Base-by-base conservation (phyloP, 2,888 invertebrate species). In the Dryococelus australis region DNA sequence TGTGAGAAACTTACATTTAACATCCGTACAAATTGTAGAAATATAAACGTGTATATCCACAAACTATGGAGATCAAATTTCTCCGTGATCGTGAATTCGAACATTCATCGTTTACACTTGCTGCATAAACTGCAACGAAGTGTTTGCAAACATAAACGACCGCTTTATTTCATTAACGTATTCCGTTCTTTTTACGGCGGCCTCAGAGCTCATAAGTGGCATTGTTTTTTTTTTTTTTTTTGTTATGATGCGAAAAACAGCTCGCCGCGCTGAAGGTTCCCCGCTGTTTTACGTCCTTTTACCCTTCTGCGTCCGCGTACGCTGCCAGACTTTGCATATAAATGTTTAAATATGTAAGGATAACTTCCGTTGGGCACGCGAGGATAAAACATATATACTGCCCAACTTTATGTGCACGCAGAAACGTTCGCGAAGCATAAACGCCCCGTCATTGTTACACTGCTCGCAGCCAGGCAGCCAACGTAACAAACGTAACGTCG, bases 341-440 rank as follows among this genome's bases (percentile, higher is more conserved):
- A 65, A n/a, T 65, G 65, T 65, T 65, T 65, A 65, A 65, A 65
- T 65, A 65, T 65, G 65, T n/a, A 65, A 8, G 65, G 65, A n/a
- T 65, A 65, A 65, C 20, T 5, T 65, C 1, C 65, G 6, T 65
- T 24, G 65, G 24, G 65, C 24, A 65, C 8, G 65, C 20, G n/a
- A 16, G 16, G 65, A 65, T 65, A 65, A 65, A 65, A 65, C 65
- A 20, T 65, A 20, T 65, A n/a, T 24, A 65, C 65, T 16, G 65
- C 24, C 2, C 65, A 47, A 65, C 65, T 65, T 65, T 65, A 65
- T 65, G 65, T n/a, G 65, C 65, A n/a, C 65, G 24, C 65, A 65
- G 65, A 24, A 24, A 65, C n/a, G n/a, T 24, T 65, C 65, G 20
- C 65, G 20, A 20, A 20, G 8, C n/a, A n/a, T 65, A 65, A 65